Conservation (phyloP, 2,797 vertebrate genomes). For the Balearica regulorum region DNA sequence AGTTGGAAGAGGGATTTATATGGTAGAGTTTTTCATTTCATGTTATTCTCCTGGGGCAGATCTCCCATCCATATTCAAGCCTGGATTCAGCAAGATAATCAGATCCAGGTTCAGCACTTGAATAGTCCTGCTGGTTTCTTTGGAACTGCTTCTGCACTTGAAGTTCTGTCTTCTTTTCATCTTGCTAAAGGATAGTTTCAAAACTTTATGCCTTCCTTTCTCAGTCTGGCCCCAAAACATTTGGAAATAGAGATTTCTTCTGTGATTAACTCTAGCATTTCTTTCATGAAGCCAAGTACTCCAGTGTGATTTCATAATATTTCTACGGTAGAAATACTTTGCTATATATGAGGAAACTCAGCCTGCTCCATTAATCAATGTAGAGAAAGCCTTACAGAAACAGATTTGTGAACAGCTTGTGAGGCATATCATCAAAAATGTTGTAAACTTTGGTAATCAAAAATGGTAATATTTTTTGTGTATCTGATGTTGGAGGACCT, state of each 20-base stretch:
- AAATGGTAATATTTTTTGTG: constrained; percentile 43
- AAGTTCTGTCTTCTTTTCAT: neutral
- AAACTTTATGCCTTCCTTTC: neutral
- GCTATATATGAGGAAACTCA: neutral
- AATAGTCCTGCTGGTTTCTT: neutral
- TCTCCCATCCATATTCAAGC: neutral
- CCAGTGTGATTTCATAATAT: neutral
- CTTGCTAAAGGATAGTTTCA: neutral
- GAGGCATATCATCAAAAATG: constrained; percentile 28
- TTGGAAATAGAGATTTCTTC: neutral
- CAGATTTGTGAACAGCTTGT: constrained; percentile 66
- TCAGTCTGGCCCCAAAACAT: neutral
- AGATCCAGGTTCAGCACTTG: neutral
- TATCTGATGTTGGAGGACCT: neutral
- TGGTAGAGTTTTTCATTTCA: neutral
- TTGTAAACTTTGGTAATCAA: constrained; percentile 44
- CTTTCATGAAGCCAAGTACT: neutral
- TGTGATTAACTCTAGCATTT: neutral
- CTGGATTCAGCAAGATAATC: neutral
- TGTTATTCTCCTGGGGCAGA: neutral
- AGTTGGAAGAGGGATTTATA: neutral
- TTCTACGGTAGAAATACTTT: neutral
- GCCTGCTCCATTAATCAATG: constrained; percentile 20
- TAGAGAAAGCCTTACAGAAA: constrained; percentile 14
- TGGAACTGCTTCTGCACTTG: neutral